Base-by-base conservation (phyloP, 2,113 vertebrate species). In the Grammomys dolichurus region DNA sequence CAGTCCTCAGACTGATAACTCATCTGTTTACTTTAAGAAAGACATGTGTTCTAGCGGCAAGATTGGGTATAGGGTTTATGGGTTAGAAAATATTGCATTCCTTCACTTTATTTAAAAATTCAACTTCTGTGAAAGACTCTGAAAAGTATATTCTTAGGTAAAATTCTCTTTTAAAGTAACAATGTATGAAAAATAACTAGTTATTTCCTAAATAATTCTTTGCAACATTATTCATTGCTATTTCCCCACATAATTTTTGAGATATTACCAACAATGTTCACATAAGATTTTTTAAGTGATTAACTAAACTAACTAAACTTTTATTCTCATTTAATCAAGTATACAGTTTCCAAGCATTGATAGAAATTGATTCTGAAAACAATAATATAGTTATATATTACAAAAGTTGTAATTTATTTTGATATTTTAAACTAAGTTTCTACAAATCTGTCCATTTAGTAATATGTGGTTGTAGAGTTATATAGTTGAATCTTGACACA, bases 71-170 rank as follows among this genome's bases (percentile, higher is more conserved):
- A 77, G 10, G 3, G 67, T 36, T 93, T 88, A 63, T 33, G 67
- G 26, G 22, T 87, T 69, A 76, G 48, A 93, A 87, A 91, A 0
- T 7, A 0, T 3, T 48, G 3, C 28, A 8, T 40, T 70, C 58
- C 8, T 80, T 95, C 33, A 67, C 5, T 67, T 48, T 63, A 90
- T 54, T 31, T 60, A 91, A 93, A 73, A 70, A 89, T 31, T 5
- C 1, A 76, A 33, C 16, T 77, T 0, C 10, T 67, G 36, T 70
- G 24, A 76, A 46, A 17, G 73, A 43, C 93, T 93, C 1, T 1
- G 36, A 31, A 90, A 65, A 91, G 56, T 54, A 19, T 51, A 43
- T 73, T 46, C 19, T 93, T 90, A 90, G 73, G 5, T 88, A 92
- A 92, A 90, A 65, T 13, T 28, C 0, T 77, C 2, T 72, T 77